Evolutionary conservation across 2,113 vertebrate species (phyloP), one percentile per base, ranked within the genome.

Genomic region (Stegastes partitus): DNA sequence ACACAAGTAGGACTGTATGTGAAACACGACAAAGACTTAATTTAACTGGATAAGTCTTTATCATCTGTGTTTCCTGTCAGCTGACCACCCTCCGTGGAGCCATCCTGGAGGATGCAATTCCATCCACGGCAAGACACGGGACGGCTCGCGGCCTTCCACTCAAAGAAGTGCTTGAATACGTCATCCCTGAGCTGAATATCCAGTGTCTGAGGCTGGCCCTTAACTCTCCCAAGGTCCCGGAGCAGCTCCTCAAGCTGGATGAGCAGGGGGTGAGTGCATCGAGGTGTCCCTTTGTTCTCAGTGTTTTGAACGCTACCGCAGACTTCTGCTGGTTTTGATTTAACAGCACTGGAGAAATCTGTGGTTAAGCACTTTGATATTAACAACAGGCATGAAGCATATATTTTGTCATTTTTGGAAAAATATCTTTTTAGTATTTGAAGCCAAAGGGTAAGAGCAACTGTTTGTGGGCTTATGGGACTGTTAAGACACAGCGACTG

Each of bases 141-240:
- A 98, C 96, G 0, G 95, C 98, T 9, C 96, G 98, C 0, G 98
- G 97, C 2, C 95, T 99, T 18, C 98, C 98, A 0, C 95, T 98
- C 57, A 99, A 98, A 83, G 98, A 99, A 80, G 97, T 99, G 1
- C 94, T 99, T 4, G 98, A 99, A 61, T 99, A 98, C 4, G 97
- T 98, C 57, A 91, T 99, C 81, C 98, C 98, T 0, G 98, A 98
- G 87, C 94, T 99, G 44, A 96, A 96, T 71, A 97, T 98, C 82
- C 96, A 93, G 78, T 98, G 97, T 88, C 94, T 99, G 75, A 93
- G 97, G 47, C 95, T 98, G 88, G 96, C 98, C 81, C 89, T 96
- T 77, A 97, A 75, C 92, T 96, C 97, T 0, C 97, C 97, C 67
- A 97, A 96, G 90, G 97, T 99, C 72, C 92, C 95, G 0, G 98